Percentiles rank a stretch among this genome's conserved stretches.
Conservation (phyloP, 2,888 invertebrate species). For the Seira ritae region DNA sequence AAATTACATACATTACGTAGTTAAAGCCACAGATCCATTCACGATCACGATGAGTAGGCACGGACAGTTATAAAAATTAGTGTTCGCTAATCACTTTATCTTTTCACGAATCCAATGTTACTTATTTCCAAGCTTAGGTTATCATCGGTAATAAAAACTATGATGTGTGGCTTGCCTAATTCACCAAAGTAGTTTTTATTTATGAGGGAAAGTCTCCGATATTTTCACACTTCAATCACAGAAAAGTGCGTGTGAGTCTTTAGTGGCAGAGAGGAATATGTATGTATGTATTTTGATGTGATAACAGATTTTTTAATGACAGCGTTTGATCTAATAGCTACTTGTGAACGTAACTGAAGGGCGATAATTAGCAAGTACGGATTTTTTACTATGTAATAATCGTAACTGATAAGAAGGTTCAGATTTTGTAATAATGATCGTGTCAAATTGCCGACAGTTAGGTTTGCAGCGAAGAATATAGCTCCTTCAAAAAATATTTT, state of each 20-base stretch:
- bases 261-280: neutral
- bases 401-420: slow-evolving; percentile 40
- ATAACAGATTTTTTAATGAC: slow-evolving; percentile 30
- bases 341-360: neutral
- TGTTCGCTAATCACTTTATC: slow-evolving; percentile 41
- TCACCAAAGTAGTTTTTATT: neutral
- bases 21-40: too few species aligned
- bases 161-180: too few species aligned
- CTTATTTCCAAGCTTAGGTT: too few species aligned
- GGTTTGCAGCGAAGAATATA: too few species aligned
- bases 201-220: slow-evolving; percentile 19
- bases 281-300: slow-evolving; percentile 25
- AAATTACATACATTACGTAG: too few species aligned
- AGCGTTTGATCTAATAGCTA: neutral
- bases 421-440: too few species aligned
- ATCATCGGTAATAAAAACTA: too few species aligned
- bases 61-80: slow-evolving; percentile 24
- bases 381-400: neutral
- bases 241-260: slow-evolving; percentile 15
- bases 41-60: slow-evolving; percentile 34
- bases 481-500: too few species aligned
- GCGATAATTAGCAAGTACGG: slow-evolving; percentile 37
- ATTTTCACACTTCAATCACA: slow-evolving; percentile 45
- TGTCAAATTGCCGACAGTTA: slow-evolving; percentile 50
- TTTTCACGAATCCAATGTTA: neutral